phyloP scores from a whole-genome alignment of 2,113 vertebrate species.

The Tinamus guttatus region DNA sequence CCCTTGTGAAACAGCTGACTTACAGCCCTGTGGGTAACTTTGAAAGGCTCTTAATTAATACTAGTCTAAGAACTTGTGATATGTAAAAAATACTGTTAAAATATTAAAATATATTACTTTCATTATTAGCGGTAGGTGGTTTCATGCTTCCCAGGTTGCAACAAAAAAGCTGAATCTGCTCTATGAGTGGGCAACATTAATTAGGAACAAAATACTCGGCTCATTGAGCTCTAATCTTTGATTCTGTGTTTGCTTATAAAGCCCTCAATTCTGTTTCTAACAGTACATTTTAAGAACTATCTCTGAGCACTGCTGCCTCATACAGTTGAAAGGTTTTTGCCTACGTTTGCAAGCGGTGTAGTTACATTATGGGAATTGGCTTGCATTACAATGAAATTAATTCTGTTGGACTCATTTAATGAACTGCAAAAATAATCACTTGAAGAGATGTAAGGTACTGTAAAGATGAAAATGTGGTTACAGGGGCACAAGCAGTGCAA shows the following conservation, averaged over 20 bases:
- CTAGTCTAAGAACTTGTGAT: background rate
- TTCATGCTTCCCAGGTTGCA: background rate
- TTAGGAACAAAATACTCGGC: background rate
- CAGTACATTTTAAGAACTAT: background rate
- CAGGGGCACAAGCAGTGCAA: background rate
- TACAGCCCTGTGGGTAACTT: background rate
- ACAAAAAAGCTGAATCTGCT: background rate
- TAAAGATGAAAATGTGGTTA: background rate
- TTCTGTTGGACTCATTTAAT: background rate
- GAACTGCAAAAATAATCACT: background rate
- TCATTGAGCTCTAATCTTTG: background rate
- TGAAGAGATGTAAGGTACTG: background rate
- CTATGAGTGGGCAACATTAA: background rate
- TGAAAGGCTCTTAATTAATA: background rate
- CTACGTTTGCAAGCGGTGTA: background rate
- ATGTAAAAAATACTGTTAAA: background rate
- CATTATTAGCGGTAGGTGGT: background rate
- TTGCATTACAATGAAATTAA: background rate
- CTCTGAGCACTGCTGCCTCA: background rate
- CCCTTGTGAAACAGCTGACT: background rate
- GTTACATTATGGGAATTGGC: background rate
- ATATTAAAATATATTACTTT: background rate
- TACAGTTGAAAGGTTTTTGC: background rate
- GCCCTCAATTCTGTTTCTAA: background rate
- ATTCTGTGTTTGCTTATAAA: background rate